phyloP scores from a whole-genome alignment of 2,888 invertebrate species.

The Geophilus truncorum region DNA sequence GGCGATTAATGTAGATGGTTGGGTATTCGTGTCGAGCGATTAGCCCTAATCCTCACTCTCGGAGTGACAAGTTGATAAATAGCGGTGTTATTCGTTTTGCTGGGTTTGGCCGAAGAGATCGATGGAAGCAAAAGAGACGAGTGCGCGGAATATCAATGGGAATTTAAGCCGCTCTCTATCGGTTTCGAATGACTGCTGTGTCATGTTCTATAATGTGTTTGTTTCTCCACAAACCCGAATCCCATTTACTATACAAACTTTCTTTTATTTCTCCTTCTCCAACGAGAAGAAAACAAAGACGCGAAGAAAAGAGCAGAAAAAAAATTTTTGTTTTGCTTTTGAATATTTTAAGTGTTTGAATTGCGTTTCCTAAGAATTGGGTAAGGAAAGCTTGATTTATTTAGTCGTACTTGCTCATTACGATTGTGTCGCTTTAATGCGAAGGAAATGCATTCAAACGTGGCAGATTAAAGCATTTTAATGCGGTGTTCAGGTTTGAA shows the following conservation, averaged over 20 bases:
- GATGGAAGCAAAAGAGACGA: not conserved
- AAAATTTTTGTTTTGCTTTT: too few species aligned
- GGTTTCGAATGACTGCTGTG: constrained; percentile 6
- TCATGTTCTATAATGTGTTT: not conserved
- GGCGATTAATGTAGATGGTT: not conserved
- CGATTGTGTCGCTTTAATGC: too few species aligned
- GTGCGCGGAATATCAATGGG: constrained; percentile 15
- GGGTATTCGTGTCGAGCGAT: not conserved
- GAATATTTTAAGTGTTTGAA: too few species aligned
- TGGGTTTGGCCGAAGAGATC: not conserved
- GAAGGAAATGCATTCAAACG: too few species aligned
- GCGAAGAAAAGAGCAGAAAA: too few species aligned
- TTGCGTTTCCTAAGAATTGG: too few species aligned
- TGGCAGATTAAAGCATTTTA: too few species aligned
- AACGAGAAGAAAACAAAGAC: too few species aligned
- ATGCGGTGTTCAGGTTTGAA: too few species aligned
- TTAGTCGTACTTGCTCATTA: too few species aligned
- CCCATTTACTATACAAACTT: not conserved
- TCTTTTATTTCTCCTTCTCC: not conserved
- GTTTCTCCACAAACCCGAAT: not conserved
- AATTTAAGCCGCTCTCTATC: not conserved
- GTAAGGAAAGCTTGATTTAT: too few species aligned
- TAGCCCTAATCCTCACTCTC: not conserved
- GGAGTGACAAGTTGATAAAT: constrained; percentile 16
- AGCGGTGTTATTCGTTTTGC: constrained; percentile 7